Conservation (phyloP, 2,113 vertebrate genomes). For the Otus sunia region DNA sequence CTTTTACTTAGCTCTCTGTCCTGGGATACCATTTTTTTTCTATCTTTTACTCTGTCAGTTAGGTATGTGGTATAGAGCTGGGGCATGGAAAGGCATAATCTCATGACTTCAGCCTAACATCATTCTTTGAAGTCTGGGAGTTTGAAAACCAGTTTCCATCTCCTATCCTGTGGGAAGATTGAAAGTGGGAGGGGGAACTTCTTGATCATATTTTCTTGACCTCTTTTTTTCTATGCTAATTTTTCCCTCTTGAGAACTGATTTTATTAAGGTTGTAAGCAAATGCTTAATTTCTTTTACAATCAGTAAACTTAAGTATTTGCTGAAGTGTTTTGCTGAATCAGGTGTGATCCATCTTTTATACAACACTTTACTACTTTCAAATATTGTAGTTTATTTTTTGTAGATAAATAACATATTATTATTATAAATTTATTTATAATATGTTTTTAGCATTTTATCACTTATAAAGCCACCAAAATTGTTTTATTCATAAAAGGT, state of each 20-base stretch:
- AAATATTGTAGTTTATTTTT: background rate
- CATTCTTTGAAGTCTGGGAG: background rate
- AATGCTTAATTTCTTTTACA: background rate
- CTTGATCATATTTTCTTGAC: background rate
- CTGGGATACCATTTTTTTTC: background rate
- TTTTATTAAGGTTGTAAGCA: background rate
- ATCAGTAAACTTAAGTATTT: background rate
- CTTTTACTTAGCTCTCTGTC: background rate
- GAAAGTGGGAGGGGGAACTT: background rate
- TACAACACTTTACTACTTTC: background rate
- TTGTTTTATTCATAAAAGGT: background rate
- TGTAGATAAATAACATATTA: background rate
- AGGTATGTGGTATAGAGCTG: background rate
- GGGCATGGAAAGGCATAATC: background rate
- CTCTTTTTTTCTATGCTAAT: background rate
- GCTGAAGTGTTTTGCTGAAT: background rate
- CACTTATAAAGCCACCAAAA: background rate
- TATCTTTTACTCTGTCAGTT: background rate
- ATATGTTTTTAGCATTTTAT: background rate
- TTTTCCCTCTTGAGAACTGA: background rate
- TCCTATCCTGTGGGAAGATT: background rate
- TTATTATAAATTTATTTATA: too few relatives aligned
- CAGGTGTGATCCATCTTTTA: background rate
- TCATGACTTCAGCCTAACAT: background rate
- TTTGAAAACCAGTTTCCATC: background rate